Base-by-base conservation (phyloP, 2,888 invertebrate species). In the Parnassius smintheus region DNA sequence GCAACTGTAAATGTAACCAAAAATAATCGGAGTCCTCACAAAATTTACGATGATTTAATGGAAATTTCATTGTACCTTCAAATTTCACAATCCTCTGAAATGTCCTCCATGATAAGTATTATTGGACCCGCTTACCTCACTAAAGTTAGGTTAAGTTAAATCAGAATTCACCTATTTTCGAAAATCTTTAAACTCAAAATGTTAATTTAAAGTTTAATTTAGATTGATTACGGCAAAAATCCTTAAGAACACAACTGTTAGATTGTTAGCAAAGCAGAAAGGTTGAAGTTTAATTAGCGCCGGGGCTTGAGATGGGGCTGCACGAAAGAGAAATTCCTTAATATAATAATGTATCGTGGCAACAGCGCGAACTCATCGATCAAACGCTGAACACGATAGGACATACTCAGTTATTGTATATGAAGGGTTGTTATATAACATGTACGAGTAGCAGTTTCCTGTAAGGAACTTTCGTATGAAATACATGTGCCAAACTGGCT, bases 301-400 rank as follows among this genome's bases (percentile, higher is more conserved):
- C 65, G 72, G 68, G 69, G 71, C 68, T 65, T 70, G 69, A 66
- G 55, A 60, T 53, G 25, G 46, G 52, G 68, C 58, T 68, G 68
- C 66, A 68, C 71, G 68, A 71, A 69, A 62, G 71, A 70, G 71
- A 74, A 75, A 71, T 76, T 78, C 73, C 76, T 61, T 65, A 65
- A 74, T 76, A 76, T 80, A 80, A 76, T 80, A 80, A 84, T 80
- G 76, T 82, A 81, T 81, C 80, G 76, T 71, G 73, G 80, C 73
- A 80, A 83, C 79, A 77, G 77, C 77, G 75, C 68, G 72, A 79
- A 76, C 78, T 81, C 85, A 87, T 88, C 85, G 85, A 88, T 88
- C 88, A 86, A 83, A 82, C 76, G 70, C 65, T 66, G 74, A 76
- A 72, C 72, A 71, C 69, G 71, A 71, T 71, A 73, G 64, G 59